Conservation (phyloP, 1,140 invertebrate genomes). For the Portunus trituberculatus region DNA sequence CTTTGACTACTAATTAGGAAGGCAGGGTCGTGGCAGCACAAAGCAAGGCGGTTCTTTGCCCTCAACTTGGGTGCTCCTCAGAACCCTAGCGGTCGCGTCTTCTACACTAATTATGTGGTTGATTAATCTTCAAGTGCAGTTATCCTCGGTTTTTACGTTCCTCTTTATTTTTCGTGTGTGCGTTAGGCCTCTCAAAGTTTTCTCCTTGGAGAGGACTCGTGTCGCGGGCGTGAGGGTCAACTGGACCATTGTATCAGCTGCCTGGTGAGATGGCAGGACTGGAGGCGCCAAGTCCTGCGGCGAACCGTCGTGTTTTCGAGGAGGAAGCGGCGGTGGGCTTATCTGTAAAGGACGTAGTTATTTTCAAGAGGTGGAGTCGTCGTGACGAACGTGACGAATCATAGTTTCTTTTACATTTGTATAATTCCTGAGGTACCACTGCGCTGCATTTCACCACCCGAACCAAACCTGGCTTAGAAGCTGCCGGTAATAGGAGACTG, state of each 20-base stretch:
- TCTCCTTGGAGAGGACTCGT: neutral
- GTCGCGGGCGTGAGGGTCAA: neutral
- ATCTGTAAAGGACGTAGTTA: neutral
- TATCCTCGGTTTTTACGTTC: constrained; percentile 37
- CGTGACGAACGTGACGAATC: constrained; percentile 6
- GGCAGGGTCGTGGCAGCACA: constrained; percentile 51
- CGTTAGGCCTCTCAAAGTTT: neutral
- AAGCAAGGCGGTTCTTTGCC: constrained; percentile 46
- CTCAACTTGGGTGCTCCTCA: neutral
- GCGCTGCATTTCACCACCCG: neutral
- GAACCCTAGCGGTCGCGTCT: neutral
- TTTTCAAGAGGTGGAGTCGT: neutral
- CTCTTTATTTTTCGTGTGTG: neutral
- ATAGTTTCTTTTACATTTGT: neutral
- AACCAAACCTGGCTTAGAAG: neutral
- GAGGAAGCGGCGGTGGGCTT: neutral
- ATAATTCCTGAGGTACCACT: neutral
- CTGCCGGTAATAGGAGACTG: neutral
- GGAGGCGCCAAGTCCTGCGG: neutral
- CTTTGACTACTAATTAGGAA: constrained; percentile 68
- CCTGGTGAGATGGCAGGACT: neutral
- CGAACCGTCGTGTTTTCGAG: neutral
- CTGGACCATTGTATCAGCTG: neutral
- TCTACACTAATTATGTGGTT: constrained; percentile 64
- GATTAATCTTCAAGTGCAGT: constrained; percentile 60